Conservation (phyloP, 2,888 invertebrate genomes). For the Acronicta aceris region DNA sequence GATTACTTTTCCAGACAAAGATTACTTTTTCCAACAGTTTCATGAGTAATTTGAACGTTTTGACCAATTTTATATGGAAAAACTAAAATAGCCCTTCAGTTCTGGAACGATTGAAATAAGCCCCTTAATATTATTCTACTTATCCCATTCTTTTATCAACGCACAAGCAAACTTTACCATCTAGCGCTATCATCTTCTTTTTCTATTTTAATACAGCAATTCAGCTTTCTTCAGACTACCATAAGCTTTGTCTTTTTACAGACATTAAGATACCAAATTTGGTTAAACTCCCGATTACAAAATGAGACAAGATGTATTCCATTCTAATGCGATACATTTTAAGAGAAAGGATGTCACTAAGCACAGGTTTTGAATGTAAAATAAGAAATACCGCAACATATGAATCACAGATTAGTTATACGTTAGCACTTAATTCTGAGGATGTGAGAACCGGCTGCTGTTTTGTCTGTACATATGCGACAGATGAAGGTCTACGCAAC, state of each 20-base stretch:
- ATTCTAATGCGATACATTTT: slow-evolving; percentile 35
- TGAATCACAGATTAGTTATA: slow-evolving; percentile 47
- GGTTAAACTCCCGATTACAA: slow-evolving; percentile 19
- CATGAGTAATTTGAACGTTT: no score
- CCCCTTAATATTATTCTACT: no score
- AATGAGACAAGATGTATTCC: slow-evolving; percentile 21
- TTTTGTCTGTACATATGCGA: not conserved
- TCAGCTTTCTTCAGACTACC: not conserved
- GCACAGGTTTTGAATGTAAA: slow-evolving; percentile 44
- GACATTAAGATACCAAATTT: not conserved
- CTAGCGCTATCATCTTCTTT: not conserved
- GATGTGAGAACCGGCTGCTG: slow-evolving; percentile 42
- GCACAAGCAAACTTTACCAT: no score
- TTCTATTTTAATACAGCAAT: not conserved
- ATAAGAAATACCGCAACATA: slow-evolving; percentile 47
- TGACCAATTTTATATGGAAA: no score
- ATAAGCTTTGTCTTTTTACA: not conserved
- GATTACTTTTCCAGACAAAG: no score
- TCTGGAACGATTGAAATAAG: no score
- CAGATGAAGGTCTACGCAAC: slow-evolving; percentile 31
- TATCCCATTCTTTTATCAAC: no score
- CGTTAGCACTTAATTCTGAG: slow-evolving; percentile 40
- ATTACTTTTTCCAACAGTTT: no score
- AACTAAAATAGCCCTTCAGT: no score
- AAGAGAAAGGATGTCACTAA: slow-evolving; percentile 57